These are phyloP conservation scores for Styela clava DNA, from an alignment of 23 tunicate genomes.

Conservation along the genomic window DNA sequence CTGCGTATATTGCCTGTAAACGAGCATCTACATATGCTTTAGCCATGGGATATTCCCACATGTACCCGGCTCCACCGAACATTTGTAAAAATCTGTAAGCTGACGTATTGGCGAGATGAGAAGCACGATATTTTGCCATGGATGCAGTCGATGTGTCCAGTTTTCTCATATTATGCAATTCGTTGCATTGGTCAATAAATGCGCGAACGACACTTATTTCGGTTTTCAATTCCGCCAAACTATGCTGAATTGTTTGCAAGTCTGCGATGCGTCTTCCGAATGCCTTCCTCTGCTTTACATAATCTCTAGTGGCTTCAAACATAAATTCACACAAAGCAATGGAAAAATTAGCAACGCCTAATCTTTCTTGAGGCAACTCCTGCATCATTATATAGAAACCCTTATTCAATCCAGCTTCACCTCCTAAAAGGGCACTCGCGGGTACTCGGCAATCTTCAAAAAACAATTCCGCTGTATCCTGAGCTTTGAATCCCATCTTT, in stretches of 20 bases:
- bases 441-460: conserved; percentile 96
- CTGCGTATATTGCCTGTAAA: conserved; percentile 94
- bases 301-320: conserved; percentile 95
- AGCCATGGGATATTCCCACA: conserved; percentile 99
- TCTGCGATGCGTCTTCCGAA: conserved; percentile 91
- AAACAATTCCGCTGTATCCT: conserved; percentile 98
- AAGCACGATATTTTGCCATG: conserved; percentile 93
- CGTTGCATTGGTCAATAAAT: conserved; percentile 84
- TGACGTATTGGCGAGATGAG: conserved; percentile 46
- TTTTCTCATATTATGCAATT: conserved; percentile 66
- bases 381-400: conserved; percentile 96
- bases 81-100: conserved; percentile 66
- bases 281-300: conserved; percentile 98
- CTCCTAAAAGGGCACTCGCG: conserved; percentile 82
- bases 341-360: conserved; percentile 75
- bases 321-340: conserved; percentile 88
- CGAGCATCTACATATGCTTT: conserved; percentile 95
- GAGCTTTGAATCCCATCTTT: conserved; percentile 94
- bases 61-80: conserved; percentile 98
- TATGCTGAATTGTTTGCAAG: conserved; percentile 96
- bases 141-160: conserved; percentile 90
- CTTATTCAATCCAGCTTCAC: conserved; percentile 83
- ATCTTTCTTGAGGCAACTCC: conserved; percentile 94
- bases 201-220: conserved; percentile 85
- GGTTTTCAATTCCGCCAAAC: conserved; percentile 94